Base-by-base conservation (phyloP, 2,888 invertebrate genomes). In the Drosophila pseudotalamancana region DNA sequence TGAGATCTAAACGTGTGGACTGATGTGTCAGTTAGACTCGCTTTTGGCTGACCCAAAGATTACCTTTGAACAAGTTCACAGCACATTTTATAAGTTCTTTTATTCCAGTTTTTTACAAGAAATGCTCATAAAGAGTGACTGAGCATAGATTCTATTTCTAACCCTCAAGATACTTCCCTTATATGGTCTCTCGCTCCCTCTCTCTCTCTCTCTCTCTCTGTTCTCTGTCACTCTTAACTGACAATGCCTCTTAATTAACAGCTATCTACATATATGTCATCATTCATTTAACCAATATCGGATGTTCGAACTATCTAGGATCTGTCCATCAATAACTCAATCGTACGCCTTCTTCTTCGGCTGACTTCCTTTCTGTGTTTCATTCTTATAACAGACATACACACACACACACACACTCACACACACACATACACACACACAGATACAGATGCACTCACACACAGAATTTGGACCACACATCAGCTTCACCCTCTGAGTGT, bases 401-500 rank as follows among this genome's bases (percentile, higher is more conserved):
- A 16, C 5, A 39, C 14, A 12, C 12, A 2, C 6, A 19, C 14
- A 6, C 11, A 11, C 34, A 12, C n/a, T 31, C 27, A 9, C 3
- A 23, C 11, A 11, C 25, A 45, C 29, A 46, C 16, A 16, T 11
- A 25, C n/a, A n/a, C 4, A 23, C 32, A 32, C 4, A 21, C 27
- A 14, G n/a, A n/a, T n/a, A n/a, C n/a, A n/a, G n/a, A n/a, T n/a
- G n/a, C 6, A 43, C 11, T 9, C 14, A 48, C 32, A 29, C 11
- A 29, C 29, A 9, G 40, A 66, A 61, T 56, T n/a, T 61, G 48
- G 57, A 48, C 61, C 72, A 67, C 61, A 62, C 57, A 62, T 48
- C 34, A 49, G 25, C 27, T 27, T 9, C 11, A 25, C 50, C 59
- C 49, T 37, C 43, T 19, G 23, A 34, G 45, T 37, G 32, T 23